Conservation (phyloP, 2,888 invertebrate genomes). For the Drosophila falleni region DNA sequence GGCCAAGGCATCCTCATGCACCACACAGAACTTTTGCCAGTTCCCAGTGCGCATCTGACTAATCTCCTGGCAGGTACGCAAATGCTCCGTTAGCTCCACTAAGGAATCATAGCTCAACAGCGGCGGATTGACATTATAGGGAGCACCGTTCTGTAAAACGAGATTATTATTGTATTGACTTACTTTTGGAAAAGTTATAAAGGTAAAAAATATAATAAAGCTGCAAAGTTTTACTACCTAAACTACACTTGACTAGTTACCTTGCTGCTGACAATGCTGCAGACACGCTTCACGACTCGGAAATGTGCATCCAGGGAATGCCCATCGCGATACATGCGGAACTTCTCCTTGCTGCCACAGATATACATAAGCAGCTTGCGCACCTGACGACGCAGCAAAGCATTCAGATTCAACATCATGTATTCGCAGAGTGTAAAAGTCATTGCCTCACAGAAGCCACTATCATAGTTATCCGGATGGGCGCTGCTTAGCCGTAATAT, state of each 20-base stretch:
- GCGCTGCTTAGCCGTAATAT: constrained; percentile 86
- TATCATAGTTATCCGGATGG: constrained; percentile 85
- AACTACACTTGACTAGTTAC: constrained; percentile 49
- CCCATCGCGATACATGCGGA: constrained; percentile 96
- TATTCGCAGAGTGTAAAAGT: constrained; percentile 94
- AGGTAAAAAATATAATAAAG: no score
- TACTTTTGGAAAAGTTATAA: no score
- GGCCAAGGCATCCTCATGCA: constrained; percentile 90
- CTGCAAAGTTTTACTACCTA: no score
- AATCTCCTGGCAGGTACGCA: constrained; percentile 97
- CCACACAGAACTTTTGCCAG: constrained; percentile 96
- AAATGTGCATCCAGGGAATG: constrained; percentile 96
- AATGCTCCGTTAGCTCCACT: constrained; percentile 97
- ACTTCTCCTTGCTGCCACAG: constrained; percentile 98
- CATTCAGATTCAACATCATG: constrained; percentile 95
- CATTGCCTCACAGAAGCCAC: constrained; percentile 89
- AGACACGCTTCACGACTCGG: constrained; percentile 87
- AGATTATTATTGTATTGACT: background rate
- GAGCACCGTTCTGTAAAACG: constrained; percentile 60
- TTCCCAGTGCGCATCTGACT: constrained; percentile 96
- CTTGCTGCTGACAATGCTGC: constrained; percentile 83
- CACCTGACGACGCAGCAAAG: constrained; percentile 92
- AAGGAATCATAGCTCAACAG: constrained; percentile 94
- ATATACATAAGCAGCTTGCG: constrained; percentile 96
- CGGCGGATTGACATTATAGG: constrained; percentile 79